phyloP scores from a whole-genome alignment of 2,113 vertebrate genomes.

The Mirounga angustirostris region DNA sequence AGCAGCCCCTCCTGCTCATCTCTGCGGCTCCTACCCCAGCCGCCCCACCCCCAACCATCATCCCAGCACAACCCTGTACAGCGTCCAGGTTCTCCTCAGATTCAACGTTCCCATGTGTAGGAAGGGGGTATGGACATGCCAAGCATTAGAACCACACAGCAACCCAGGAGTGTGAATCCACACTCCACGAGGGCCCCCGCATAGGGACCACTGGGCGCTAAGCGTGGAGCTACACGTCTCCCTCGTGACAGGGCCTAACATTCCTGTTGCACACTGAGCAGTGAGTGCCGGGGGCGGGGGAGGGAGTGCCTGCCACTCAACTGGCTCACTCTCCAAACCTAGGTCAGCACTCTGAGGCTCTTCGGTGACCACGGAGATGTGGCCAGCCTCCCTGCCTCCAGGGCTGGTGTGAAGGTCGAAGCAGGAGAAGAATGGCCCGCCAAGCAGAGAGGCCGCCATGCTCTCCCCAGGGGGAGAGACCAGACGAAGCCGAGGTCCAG shows the following conservation, averaged over 20 bases:
- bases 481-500: neutral
- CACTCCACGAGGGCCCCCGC: fast-evolving
- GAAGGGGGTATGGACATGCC: neutral
- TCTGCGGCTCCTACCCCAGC: neutral
- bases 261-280: no score
- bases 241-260: fast-evolving
- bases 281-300: fast-evolving
- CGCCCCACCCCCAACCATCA: neutral
- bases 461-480: neutral
- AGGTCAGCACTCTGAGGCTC: fast-evolving
- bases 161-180: neutral
- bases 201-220: neutral
- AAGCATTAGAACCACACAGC: constrained; percentile 56
- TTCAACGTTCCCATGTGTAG: neutral
- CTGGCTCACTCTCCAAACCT: neutral
- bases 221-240: neutral
- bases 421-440: fast-evolving
- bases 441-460: fast-evolving
- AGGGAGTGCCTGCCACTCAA: neutral
- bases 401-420: neutral
- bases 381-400: neutral
- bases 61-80: neutral
- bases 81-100: neutral
- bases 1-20: neutral
- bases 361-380: fast-evolving